phyloP scores from a whole-genome alignment of 2,113 vertebrate species.

The Orientallactaga bullata region DNA sequence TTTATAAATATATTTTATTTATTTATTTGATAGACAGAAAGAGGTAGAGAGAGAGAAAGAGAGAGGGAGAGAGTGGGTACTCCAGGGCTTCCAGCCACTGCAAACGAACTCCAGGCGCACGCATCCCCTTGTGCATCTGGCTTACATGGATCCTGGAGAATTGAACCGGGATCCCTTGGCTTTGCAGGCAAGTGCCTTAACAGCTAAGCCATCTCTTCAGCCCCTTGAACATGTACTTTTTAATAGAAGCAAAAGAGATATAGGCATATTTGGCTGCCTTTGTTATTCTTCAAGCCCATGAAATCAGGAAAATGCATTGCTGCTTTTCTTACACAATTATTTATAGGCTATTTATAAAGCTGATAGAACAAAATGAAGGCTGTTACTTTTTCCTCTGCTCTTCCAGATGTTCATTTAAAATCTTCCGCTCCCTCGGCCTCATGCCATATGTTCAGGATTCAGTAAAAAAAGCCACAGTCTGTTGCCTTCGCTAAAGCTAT shows the following conservation, averaged over 20 bases:
- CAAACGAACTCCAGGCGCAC: no score
- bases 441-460: background rate
- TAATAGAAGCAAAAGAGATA: constrained; percentile 55
- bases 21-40: no score
- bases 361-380: background rate
- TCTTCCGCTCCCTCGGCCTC: background rate
- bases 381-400: constrained; percentile 15
- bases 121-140: no score
- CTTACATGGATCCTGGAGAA: no score
- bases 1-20: no score
- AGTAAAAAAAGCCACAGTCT: background rate
- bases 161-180: no score
- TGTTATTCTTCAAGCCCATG: constrained; percentile 26
- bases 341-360: background rate
- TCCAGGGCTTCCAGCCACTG: no score
- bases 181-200: no score
- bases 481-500: background rate
- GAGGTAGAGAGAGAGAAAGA: no score
- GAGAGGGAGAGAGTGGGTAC: no score
- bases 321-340: constrained; percentile 32
- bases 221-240: constrained; percentile 42
- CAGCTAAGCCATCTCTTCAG: no score
- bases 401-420: constrained; percentile 16
- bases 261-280: background rate
- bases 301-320: background rate